Conservation (phyloP, 2,888 invertebrate species). For the Tetragonula carbonaria region DNA sequence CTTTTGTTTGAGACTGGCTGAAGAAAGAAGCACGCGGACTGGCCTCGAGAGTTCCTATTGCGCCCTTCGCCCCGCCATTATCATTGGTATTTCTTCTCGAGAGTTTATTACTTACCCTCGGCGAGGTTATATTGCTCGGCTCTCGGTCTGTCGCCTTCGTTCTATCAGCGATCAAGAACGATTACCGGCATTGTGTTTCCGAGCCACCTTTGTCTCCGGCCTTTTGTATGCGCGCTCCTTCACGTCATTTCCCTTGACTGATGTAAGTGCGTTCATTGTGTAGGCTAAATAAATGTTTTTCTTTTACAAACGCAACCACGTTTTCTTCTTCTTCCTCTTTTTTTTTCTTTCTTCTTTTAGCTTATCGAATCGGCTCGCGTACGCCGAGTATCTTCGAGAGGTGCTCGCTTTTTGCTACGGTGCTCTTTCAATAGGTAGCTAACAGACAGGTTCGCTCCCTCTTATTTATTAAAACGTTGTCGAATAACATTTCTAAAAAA, state of each 20-base stretch:
- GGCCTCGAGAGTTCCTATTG: constrained; percentile 52
- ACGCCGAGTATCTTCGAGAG: background rate
- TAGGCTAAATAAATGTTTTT: constrained; percentile 48
- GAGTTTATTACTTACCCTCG: constrained; percentile 64
- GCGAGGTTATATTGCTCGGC: constrained; percentile 62
- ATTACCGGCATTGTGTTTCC: constrained; percentile 67
- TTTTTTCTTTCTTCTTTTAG: constrained; percentile 1
- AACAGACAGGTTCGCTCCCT: constrained; percentile 3
- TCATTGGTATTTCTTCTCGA: constrained; percentile 62
- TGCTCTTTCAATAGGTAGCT: background rate
- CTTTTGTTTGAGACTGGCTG: constrained; percentile 40
- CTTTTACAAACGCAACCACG: constrained; percentile 20
- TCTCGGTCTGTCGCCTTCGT: constrained; percentile 70
- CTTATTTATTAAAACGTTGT: background rate
- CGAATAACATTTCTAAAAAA: background rate
- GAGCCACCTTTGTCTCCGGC: constrained; percentile 68
- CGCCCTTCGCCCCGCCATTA: constrained; percentile 55
- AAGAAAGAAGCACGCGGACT: constrained; percentile 40
- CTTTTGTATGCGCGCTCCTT: constrained; percentile 68
- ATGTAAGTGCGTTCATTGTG: constrained; percentile 67
- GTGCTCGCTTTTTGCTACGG: background rate
- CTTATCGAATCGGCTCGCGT: constrained; percentile 27
- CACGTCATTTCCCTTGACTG: constrained; percentile 74
- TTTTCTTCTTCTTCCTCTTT: background rate
- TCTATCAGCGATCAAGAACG: constrained; percentile 69